Evolutionary conservation across 2,888 invertebrate genomes (phyloP).

Genomic region (Pristionchus entomophagus): DNA sequence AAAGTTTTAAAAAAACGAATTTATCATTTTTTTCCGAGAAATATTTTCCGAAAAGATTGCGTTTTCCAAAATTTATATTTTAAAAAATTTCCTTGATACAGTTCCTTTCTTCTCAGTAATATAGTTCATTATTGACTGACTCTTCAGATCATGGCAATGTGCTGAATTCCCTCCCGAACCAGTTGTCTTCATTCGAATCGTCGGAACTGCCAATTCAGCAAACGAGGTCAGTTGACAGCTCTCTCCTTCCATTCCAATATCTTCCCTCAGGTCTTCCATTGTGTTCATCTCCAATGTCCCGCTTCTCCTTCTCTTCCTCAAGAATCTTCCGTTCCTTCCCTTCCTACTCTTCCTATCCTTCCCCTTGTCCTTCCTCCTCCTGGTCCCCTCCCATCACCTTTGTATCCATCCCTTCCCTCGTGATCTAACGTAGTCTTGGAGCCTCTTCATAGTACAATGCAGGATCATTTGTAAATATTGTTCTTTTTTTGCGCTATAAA

Average conservation of each 20-base stretch:
- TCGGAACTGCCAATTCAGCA: constrained; percentile 94
- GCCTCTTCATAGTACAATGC: background rate
- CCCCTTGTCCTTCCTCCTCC: too few relatives aligned
- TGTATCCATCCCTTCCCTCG: background rate
- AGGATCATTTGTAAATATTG: constrained; percentile 12
- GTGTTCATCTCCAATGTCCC: constrained; percentile 97
- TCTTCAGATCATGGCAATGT: constrained; percentile 90
- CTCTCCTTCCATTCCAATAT: constrained; percentile 82
- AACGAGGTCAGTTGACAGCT: constrained; percentile 65
- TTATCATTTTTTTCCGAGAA: background rate
- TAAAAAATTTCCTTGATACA: background rate
- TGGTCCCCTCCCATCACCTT: background rate
- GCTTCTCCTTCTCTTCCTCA: constrained; percentile 77
- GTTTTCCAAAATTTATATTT: too few relatives aligned
- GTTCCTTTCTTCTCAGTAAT: too few relatives aligned
- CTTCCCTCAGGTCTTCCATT: constrained; percentile 83
- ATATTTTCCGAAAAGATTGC: background rate
- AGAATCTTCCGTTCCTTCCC: background rate
- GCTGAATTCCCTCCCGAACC: constrained; percentile 88
- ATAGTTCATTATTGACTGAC: too few relatives aligned
- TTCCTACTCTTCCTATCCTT: too few relatives aligned
- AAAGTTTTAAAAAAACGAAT: too few relatives aligned
- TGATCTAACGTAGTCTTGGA: too few relatives aligned
- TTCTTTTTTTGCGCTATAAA: background rate
- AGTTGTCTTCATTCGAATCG: constrained; percentile 92